These are phyloP conservation scores for Lycaon pictus DNA, from an alignment of 2,113 vertebrate species.

Conservation along the genomic window DNA sequence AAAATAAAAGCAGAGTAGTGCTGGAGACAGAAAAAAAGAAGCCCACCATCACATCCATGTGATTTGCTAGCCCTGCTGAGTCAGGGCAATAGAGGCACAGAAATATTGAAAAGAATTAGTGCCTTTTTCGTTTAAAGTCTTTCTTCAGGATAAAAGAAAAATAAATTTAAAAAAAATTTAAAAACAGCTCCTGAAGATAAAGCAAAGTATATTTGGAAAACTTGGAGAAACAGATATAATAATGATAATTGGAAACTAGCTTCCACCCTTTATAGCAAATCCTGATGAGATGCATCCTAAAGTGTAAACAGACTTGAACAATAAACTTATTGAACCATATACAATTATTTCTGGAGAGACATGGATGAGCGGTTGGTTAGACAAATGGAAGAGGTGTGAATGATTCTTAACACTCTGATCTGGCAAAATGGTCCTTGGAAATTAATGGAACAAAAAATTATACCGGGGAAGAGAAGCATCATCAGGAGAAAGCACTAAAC, in stretches of 20 bases:
- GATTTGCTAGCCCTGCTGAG: not conserved
- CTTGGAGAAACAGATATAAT: slow-evolving; percentile 70
- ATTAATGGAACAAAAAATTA: slow-evolving; percentile 86
- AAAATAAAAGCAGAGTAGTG: not conserved
- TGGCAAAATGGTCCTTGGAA: slow-evolving; percentile 83
- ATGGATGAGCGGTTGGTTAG: slow-evolving; percentile 83
- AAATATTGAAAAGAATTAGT: not conserved
- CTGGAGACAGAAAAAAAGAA: not conserved
- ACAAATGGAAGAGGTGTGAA: slow-evolving; percentile 82
- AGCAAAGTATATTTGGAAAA: slow-evolving; percentile 58
- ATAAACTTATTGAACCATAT: slow-evolving; percentile 82
- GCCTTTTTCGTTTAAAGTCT: not conserved
- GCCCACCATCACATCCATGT: not conserved
- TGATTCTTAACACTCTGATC: slow-evolving; percentile 83
- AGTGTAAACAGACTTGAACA: slow-evolving; percentile 84
- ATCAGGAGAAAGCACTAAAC: slow-evolving; percentile 80
- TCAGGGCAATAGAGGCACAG: not conserved
- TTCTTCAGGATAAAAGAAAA: slow-evolving; percentile 20
- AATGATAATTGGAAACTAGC: slow-evolving; percentile 67
- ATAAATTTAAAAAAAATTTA: not conserved
- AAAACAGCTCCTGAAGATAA: not conserved
- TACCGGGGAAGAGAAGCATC: slow-evolving; percentile 68
- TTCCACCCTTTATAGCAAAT: slow-evolving; percentile 59
- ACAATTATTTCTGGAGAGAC: slow-evolving; percentile 83
- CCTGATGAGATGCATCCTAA: slow-evolving; percentile 76